Percentiles rank a stretch among this genome's conserved stretches.
phyloP scores from a whole-genome alignment of 1,140 invertebrate genomes.

The Pygmarrhopalites habei region DNA sequence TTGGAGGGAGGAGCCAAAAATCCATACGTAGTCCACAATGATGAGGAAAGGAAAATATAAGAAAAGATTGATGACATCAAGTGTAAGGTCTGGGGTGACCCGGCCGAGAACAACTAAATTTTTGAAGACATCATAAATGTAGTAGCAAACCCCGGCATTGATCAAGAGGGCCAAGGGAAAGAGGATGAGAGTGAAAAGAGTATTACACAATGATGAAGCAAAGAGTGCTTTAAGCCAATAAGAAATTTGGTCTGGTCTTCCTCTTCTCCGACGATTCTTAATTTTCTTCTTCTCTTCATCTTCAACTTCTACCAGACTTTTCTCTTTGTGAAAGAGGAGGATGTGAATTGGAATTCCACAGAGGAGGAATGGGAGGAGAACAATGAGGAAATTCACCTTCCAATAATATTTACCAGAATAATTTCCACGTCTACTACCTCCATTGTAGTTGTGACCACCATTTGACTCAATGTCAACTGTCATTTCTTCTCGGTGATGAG shows the following conservation, averaged over 20 bases:
- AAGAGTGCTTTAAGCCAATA: no score
- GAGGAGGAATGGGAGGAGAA: slow-evolving; percentile 21
- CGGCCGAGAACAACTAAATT: slow-evolving; percentile 13
- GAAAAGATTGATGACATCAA: background rate
- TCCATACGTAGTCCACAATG: slow-evolving; percentile 24
- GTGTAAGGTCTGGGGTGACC: background rate
- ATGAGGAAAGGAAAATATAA: slow-evolving; percentile 13
- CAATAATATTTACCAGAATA: slow-evolving; percentile 5
- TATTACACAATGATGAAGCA: background rate
- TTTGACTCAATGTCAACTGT: no score
- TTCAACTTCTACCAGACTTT: background rate
- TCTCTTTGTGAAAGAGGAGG: background rate
- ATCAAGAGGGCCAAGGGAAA: background rate
- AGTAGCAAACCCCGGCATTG: slow-evolving; percentile 7
- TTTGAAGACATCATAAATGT: slow-evolving; percentile 4
- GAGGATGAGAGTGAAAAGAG: background rate
- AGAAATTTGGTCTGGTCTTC: no score
- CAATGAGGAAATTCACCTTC: slow-evolving; percentile 20
- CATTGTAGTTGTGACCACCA: no score
- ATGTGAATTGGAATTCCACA: slow-evolving; percentile 23
- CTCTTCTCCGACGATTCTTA: no score
- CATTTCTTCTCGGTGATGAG: no score
- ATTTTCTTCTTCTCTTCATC: no score
- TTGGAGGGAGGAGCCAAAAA: slow-evolving; percentile 17
- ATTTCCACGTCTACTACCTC: no score